Conservation (phyloP, 2,113 vertebrate species). For the Anser cygnoides region DNA sequence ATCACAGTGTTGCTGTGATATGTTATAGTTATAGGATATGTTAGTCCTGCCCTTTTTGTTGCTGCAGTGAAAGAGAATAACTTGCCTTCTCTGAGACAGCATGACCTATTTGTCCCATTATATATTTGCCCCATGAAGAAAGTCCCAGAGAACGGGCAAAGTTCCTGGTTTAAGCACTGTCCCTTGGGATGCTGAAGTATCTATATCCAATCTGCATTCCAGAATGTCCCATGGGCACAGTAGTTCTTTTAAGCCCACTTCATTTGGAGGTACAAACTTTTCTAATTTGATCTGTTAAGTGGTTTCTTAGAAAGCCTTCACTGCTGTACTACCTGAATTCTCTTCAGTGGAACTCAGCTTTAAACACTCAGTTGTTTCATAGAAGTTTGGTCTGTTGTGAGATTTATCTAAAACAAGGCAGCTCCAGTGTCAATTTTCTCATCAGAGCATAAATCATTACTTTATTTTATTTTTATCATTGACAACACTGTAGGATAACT, state of each 20-base stretch:
- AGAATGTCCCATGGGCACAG: background rate
- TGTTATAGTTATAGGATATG: too few species aligned
- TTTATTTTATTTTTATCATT: background rate
- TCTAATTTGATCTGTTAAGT: background rate
- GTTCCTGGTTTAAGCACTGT: background rate
- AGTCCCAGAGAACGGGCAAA: background rate
- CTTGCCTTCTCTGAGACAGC: background rate
- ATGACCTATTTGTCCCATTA: background rate
- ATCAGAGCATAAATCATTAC: background rate
- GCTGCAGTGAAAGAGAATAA: background rate
- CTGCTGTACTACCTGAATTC: background rate
- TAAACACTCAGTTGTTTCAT: background rate
- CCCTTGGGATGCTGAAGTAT: background rate
- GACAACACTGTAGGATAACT: background rate
- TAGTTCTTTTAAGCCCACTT: background rate
- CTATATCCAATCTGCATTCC: background rate
- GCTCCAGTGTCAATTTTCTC: background rate
- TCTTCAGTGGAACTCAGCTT: background rate
- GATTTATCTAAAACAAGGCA: background rate
- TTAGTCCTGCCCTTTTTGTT: background rate
- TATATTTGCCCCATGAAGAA: background rate
- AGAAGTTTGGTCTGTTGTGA: background rate
- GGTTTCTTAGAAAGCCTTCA: background rate
- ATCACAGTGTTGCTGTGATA: background rate
- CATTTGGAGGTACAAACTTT: background rate